A percentile compares a stretch with the other conserved stretches of the same genome.
These are phyloP conservation scores for Hydrolagus affinis DNA, from an alignment of 2,113 vertebrate species.

Conservation along the genomic window DNA sequence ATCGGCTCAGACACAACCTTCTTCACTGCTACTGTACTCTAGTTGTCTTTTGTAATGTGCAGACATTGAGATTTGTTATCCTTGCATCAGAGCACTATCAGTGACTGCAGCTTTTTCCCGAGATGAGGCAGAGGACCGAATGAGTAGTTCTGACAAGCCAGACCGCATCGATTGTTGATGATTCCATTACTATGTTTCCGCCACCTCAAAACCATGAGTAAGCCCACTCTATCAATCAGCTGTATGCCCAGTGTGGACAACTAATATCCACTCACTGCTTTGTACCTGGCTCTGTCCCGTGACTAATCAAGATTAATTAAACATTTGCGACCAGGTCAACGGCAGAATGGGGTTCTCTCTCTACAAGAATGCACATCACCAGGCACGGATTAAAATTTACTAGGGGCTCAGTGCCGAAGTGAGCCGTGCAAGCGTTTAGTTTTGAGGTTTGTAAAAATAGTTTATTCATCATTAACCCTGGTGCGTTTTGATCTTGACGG, in stretches of 20 bases:
- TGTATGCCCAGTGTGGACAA: neutral
- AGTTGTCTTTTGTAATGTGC: constrained; percentile 4
- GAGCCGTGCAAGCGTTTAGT: neutral
- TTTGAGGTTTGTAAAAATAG: neutral
- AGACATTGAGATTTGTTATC: constrained; percentile 8
- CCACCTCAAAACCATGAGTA: constrained; percentile 8
- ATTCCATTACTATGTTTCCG: constrained; percentile 26
- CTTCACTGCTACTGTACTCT: neutral
- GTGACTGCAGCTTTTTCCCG: constrained; percentile 21
- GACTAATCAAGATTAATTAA: constrained; percentile 27
- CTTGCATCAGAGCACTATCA: constrained; percentile 20
- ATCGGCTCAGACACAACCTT: constrained; percentile 14
- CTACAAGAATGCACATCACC: neutral
- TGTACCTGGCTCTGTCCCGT: neutral
- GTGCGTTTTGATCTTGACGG: neutral
- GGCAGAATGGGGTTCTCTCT: neutral
- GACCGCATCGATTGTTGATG: constrained; percentile 17
- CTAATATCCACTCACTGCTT: neutral
- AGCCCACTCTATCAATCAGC: constrained; percentile 13
- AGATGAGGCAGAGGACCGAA: constrained; percentile 21
- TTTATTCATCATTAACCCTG: neutral
- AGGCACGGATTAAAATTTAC: constrained; percentile 5
- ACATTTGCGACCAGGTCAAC: neutral
- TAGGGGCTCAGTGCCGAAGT: neutral
- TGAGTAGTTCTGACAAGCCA: constrained; percentile 15